Percentiles rank a stretch among this genome's conserved stretches.
Conservation (phyloP, 2,888 invertebrate species). For the Plutella xylostella region DNA sequence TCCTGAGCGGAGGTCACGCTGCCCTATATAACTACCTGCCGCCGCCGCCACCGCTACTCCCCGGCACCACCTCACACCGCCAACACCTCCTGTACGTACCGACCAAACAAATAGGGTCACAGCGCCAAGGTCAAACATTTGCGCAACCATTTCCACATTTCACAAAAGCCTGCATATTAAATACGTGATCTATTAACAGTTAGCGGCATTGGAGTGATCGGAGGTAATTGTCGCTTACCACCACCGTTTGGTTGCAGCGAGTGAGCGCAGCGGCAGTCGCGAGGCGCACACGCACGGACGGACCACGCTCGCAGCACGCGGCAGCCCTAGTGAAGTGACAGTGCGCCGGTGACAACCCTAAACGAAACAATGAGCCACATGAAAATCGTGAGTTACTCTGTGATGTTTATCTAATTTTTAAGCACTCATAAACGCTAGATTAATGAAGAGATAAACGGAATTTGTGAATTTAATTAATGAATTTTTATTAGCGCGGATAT, state of each 20-base stretch:
- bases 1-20: slow-evolving; percentile 52
- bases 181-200: slow-evolving; percentile 5
- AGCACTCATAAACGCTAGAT: too few species aligned
- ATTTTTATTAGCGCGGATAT: too few species aligned
- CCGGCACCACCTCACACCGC: slow-evolving; percentile 47
- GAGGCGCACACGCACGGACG: too few species aligned
- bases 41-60: slow-evolving; percentile 48
- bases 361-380: slow-evolving; percentile 50
- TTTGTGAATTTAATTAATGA: too few species aligned
- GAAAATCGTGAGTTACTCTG: slow-evolving; percentile 48
- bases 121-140: slow-evolving; percentile 6
- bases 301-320: neutral
- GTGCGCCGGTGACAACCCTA: slow-evolving; percentile 13
- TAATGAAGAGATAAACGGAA: too few species aligned
- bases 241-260: slow-evolving; percentile 8
- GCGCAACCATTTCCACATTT: slow-evolving; percentile 1
- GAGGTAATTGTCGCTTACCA: slow-evolving; percentile 7
- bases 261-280: slow-evolving; percentile 1
- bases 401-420: too few species aligned
- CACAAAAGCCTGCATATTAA: neutral
- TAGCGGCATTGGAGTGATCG: neutral
- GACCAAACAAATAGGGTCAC: neutral
- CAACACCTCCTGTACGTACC: slow-evolving; percentile 31
- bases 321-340: neutral
- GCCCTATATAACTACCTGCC: slow-evolving; percentile 60